phyloP scores from a whole-genome alignment of 2,113 vertebrate species.

The Perca fluviatilis region DNA sequence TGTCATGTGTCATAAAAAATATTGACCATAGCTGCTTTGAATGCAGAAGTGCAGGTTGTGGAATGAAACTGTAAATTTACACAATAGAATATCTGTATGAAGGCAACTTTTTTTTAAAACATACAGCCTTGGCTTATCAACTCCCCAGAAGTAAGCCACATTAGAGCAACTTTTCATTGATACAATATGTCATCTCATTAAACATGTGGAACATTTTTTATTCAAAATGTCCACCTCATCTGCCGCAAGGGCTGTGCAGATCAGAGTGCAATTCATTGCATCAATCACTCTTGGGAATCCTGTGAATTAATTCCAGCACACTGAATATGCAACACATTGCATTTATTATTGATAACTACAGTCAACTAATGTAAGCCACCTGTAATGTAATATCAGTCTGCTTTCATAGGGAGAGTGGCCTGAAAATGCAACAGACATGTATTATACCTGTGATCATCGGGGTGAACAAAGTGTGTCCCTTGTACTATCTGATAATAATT shows the following conservation, averaged over 20 bases:
- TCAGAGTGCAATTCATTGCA: conserved; percentile 59
- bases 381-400: conserved; percentile 31
- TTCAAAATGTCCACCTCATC: conserved; percentile 57
- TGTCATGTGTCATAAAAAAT: not conserved
- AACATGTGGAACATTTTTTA: conserved; percentile 42
- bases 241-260: conserved; percentile 42
- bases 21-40: conserved; percentile 7
- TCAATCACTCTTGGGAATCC: conserved; percentile 62
- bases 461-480: conserved; percentile 4
- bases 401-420: not conserved
- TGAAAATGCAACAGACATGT: conserved; percentile 27
- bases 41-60: not conserved
- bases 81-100: not conserved
- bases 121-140: not conserved
- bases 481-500: conserved; percentile 17
- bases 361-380: conserved; percentile 43
- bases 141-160: conserved; percentile 6
- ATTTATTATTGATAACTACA: conserved; percentile 61
- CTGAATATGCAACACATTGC: conserved; percentile 59
- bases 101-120: not conserved
- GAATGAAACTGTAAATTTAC: not conserved
- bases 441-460: conserved; percentile 12
- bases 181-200: conserved; percentile 34
- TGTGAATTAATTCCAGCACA: conserved; percentile 59
- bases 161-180: conserved; percentile 5